Conservation (phyloP, 2,888 invertebrate genomes). For the Eristalis arbustorum region DNA sequence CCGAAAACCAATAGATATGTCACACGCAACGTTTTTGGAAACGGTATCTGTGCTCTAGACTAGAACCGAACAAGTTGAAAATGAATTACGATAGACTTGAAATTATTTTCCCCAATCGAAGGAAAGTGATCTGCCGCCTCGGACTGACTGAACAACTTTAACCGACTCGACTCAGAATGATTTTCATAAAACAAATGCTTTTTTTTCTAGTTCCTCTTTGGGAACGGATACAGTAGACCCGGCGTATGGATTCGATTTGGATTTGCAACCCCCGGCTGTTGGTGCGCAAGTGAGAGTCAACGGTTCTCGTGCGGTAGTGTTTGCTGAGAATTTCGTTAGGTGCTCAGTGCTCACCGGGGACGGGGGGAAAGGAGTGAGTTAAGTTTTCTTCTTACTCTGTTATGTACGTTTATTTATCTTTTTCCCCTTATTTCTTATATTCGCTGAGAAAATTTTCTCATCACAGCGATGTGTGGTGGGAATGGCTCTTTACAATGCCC, state of each 20-base stretch:
- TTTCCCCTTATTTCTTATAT: slow-evolving; percentile 8
- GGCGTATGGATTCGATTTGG: slow-evolving; percentile 34
- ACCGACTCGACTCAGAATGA: slow-evolving; percentile 39
- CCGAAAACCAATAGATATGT: slow-evolving; percentile 23
- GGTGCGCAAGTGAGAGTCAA: slow-evolving; percentile 49
- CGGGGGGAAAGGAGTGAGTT: neutral
- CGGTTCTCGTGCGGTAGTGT: slow-evolving; percentile 7
- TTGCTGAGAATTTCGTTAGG: slow-evolving; percentile 29
- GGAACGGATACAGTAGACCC: slow-evolving; percentile 24
- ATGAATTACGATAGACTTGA: slow-evolving; percentile 8
- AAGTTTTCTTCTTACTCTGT: slow-evolving; percentile 41
- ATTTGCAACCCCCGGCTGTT: slow-evolving; percentile 46
- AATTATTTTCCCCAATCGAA: neutral
- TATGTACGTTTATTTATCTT: neutral
- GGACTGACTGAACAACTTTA: slow-evolving; percentile 41
- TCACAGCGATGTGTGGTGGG: neutral
- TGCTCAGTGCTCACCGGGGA: neutral
- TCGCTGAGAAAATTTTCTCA: slow-evolving; percentile 32
- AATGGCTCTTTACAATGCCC: neutral
- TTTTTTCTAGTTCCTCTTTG: slow-evolving; percentile 24
- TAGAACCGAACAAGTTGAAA: neutral
- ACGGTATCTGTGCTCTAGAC: neutral
- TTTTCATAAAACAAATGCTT: slow-evolving; percentile 2
- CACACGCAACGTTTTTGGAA: slow-evolving; percentile 38
- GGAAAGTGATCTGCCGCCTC: slow-evolving; percentile 33